phyloP scores from a whole-genome alignment of 2,888 invertebrate species.

The Fissipunctia ypsillon region DNA sequence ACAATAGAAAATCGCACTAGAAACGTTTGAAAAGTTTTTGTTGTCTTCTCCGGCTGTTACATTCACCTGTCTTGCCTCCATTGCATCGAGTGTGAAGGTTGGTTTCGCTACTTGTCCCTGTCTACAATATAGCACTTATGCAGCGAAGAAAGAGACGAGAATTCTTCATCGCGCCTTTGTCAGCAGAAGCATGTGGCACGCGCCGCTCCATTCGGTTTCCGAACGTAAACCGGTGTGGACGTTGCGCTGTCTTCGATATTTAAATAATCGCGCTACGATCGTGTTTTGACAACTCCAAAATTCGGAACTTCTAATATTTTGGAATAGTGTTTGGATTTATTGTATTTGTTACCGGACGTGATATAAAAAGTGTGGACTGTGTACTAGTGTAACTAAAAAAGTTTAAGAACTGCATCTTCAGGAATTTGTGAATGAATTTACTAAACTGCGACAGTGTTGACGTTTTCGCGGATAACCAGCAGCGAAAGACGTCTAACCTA shows the following conservation, averaged over 20 bases:
- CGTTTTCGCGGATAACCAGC: conserved; percentile 77
- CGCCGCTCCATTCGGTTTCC: conserved; percentile 88
- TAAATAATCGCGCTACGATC: conserved; percentile 79
- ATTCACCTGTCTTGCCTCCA: conserved; percentile 86
- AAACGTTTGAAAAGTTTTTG: conserved; percentile 86
- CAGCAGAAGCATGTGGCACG: conserved; percentile 86
- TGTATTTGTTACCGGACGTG: conserved; percentile 50
- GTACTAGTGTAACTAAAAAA: conserved; percentile 68
- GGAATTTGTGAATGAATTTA: conserved; percentile 66
- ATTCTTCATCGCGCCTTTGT: conserved; percentile 73
- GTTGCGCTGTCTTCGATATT: conserved; percentile 73
- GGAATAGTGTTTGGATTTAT: conserved; percentile 54
- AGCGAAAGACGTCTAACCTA: conserved; percentile 82
- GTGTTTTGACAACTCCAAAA: conserved; percentile 82
- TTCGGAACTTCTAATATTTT: conserved; percentile 66
- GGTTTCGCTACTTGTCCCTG: conserved; percentile 79
- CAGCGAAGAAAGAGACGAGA: conserved; percentile 83
- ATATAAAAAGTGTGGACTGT: conserved; percentile 68
- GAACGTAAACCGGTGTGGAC: conserved; percentile 81
- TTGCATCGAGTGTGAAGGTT: conserved; percentile 75
- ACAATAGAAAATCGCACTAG: conserved; percentile 82
- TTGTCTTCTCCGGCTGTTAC: conserved; percentile 83
- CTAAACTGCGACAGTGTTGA: conserved; percentile 71
- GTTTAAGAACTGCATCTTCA: conserved; percentile 64
- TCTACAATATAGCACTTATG: conserved; percentile 73